Evolutionary conservation across 1,140 invertebrate genomes (phyloP), one percentile per base, ranked within the genome.

Genomic region (Drosophila cardini): DNA sequence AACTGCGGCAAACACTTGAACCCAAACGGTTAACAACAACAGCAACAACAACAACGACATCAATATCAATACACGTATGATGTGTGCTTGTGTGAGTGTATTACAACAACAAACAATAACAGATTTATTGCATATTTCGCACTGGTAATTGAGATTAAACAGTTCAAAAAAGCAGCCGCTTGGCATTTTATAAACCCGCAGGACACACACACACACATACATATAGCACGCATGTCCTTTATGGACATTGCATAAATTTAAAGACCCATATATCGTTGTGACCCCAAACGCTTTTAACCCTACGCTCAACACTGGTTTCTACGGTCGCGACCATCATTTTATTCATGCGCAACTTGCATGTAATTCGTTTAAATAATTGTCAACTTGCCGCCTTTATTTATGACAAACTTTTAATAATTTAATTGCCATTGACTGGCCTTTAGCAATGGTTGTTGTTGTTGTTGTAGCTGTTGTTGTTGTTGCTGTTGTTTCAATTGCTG

Each of bases 341-440:
- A 32, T n/a, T 30, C 48, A 34, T 34, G 30, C 26, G 32, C n/a
- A 36, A 53, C 57, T 71, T 52, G 62, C 69, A 55, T 79, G 79
- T 83, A 89, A 86, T 86, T 86, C 83, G 85, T 83, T 86, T 83
- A 73, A 86, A 86, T 86, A 86, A 87, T 86, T 86, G 83, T 86
- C 84, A 86, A 83, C 76, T 83, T 80, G 69, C 53, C 69, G 76
- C 70, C 72, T 86, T 87, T 83, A 86, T 86, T 86, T 89, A 86
- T 86, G 79, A 76, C 76, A 86, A 86, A 86, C 76, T 89, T 86
- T 89, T 76, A 83, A 83, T 87, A 87, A 86, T 83, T 87, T 86
- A 83, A 87, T 86, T 87, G 72, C 79, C 15, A 4, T 43, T 56
- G 18, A 40, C 45, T 56, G 18, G 40, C 45, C 56, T n/a, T 5